Conservation (phyloP, 1,140 invertebrate species). For the Zaprionus camerounensis region DNA sequence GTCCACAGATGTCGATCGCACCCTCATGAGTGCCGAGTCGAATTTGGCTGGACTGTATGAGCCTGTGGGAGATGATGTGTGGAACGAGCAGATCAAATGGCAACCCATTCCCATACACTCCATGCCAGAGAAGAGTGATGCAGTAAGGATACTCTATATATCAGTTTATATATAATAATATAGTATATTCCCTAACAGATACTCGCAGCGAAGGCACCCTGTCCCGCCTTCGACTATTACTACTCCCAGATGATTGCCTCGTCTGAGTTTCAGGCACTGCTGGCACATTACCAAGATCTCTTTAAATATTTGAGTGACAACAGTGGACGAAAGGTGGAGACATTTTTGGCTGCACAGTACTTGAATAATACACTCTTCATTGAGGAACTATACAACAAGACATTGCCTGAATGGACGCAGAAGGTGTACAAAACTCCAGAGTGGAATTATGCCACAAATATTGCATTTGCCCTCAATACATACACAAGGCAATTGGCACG, state of each 20-base stretch:
- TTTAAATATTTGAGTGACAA: slow-evolving; percentile 88
- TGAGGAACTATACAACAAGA: slow-evolving; percentile 88
- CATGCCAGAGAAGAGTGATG: slow-evolving; percentile 87
- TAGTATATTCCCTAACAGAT: slow-evolving; percentile 31
- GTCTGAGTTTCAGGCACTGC: slow-evolving; percentile 86
- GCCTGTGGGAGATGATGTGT: slow-evolving; percentile 86
- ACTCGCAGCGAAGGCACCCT: slow-evolving; percentile 88
- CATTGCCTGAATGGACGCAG: slow-evolving; percentile 90
- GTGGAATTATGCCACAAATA: slow-evolving; percentile 85
- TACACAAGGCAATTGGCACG: slow-evolving; percentile 85
- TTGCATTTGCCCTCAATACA: slow-evolving; percentile 85
- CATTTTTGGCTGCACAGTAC: slow-evolving; percentile 85
- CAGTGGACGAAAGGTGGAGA: slow-evolving; percentile 86
- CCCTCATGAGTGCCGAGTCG: slow-evolving; percentile 94
- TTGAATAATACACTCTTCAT: slow-evolving; percentile 89
- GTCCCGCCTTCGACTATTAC: slow-evolving; percentile 87
- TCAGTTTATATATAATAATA: neutral
- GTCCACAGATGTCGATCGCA: slow-evolving; percentile 94
- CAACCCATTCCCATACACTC: slow-evolving; percentile 96
- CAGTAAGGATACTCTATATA: slow-evolving; percentile 78
- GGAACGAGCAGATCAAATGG: slow-evolving; percentile 91
- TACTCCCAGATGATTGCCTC: slow-evolving; percentile 86
- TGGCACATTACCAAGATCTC: slow-evolving; percentile 87
- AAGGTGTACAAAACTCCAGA: slow-evolving; percentile 85
- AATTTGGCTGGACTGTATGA: slow-evolving; percentile 94